Base-by-base conservation (phyloP, 2,888 invertebrate genomes). In the Dolichomitus sp. region DNA sequence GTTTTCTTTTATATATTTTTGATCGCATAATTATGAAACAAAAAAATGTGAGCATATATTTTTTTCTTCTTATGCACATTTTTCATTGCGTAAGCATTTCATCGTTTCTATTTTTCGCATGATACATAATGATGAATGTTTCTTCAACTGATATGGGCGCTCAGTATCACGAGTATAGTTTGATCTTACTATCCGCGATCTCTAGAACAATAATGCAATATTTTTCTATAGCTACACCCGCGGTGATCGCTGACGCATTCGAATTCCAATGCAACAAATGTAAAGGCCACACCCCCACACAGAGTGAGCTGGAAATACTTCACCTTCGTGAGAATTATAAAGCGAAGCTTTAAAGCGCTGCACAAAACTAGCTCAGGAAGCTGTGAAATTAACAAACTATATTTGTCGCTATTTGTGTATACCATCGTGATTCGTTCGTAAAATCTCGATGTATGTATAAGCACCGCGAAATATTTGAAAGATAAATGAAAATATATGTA, bases 271-370 rank as follows among this genome's bases (percentile, higher is more conserved):
- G 40, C 27, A 40, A 50, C n/a, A 52, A 68, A 52, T 37, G 68
- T 52, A 50, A 19, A 69, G 37, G 45, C n/a, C 48, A 23, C 57
- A 57, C 30, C 33, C 66, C 33, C 7, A 6, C 33, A 33, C 30
- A 68, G n/a, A 42, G n/a, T 14, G 12, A 48, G 52, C 54, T 69
- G 23, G 54, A 69, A 69, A 69, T 69, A 69, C 54, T 40, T 52
- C 23, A 40, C 69, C 69, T 54, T 40, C 69, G 69, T 30, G 54
- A 69, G 40, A 27, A 69, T 69, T 52, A 54, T 69, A 40, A 69
- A 69, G 30, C 66, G 50, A 50, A n/a, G 30, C 33, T 66, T 50
- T 0, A 65, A 19, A 37, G 42, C 6, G 42, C 52, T 52, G 7
- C 12, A 52, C 0, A 37, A n/a, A 14, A 14, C 37, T 33, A 12